A percentile compares a stretch with the other conserved stretches of the same genome.
phyloP scores from a whole-genome alignment of 2,888 invertebrate species.

The Limnephilus lunatus region DNA sequence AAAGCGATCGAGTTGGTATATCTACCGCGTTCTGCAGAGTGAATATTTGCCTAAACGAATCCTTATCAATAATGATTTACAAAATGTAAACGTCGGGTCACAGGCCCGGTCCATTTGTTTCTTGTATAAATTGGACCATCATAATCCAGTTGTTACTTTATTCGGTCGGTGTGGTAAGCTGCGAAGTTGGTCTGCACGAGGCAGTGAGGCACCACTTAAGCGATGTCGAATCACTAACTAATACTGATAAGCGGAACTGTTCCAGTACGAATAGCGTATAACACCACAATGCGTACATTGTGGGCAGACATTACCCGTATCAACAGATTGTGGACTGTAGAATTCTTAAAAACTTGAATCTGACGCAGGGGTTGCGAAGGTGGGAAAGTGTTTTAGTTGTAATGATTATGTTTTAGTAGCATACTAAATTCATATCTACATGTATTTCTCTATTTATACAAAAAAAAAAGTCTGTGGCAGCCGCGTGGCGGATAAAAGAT shows the following conservation, averaged over 20 bases:
- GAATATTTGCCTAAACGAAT: slow-evolving; percentile 15
- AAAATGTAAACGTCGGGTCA: slow-evolving; percentile 22
- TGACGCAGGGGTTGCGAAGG: not conserved
- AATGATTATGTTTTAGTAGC: too few species aligned
- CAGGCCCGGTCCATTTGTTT: not conserved
- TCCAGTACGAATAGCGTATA: slow-evolving; percentile 40
- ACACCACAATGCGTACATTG: slow-evolving; percentile 51
- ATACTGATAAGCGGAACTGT: slow-evolving; percentile 42
- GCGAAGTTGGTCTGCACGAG: slow-evolving; percentile 12
- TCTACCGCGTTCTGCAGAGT: not conserved
- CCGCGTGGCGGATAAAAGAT: too few species aligned
- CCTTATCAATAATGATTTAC: slow-evolving; percentile 7
- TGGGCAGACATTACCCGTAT: slow-evolving; percentile 47
- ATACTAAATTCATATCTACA: too few species aligned
- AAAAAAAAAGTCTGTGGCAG: too few species aligned
- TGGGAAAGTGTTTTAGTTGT: not conserved
- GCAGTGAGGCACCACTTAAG: slow-evolving; percentile 24
- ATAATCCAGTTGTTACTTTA: slow-evolving; percentile 11
- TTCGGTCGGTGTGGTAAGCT: not conserved
- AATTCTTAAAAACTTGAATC: slow-evolving; percentile 33
- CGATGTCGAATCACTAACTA: slow-evolving; percentile 44
- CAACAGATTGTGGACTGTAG: slow-evolving; percentile 16
- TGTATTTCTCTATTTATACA: too few species aligned
- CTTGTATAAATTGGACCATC: not conserved
- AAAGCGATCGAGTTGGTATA: not conserved